These are phyloP conservation scores for Alitta virens DNA, from an alignment of 2,888 invertebrate species.

Conservation along the genomic window DNA sequence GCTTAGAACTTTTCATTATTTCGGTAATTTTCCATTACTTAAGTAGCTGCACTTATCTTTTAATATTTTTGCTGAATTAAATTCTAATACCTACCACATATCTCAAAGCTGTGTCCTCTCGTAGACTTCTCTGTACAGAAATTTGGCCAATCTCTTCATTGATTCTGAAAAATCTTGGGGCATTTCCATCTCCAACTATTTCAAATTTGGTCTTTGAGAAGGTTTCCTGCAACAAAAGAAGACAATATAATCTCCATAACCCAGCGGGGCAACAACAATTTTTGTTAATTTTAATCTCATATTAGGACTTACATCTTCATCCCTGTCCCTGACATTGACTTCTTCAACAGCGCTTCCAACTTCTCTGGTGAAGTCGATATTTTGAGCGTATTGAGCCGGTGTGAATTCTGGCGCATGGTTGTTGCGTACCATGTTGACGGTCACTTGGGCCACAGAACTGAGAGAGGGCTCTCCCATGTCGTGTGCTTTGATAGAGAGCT, in stretches of 20 bases:
- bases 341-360: slow-evolving; percentile 24
- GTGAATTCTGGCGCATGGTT: slow-evolving; percentile 33
- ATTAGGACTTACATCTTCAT: slow-evolving; percentile 31
- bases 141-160: slow-evolving; percentile 25
- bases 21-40: too few relatives aligned
- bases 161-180: slow-evolving; percentile 25
- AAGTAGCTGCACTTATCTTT: too few relatives aligned
- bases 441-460: slow-evolving; percentile 32
- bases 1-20: too few relatives aligned
- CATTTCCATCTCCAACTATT: slow-evolving; percentile 31
- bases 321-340: slow-evolving; percentile 37
- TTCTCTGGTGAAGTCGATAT: slow-evolving; percentile 22
- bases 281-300: neutral
- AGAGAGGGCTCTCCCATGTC: slow-evolving; percentile 35
- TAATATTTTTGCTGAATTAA: neutral
- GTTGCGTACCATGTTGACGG: slow-evolving; percentile 36
- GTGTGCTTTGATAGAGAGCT: slow-evolving; percentile 36
- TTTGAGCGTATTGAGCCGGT: slow-evolving; percentile 15
- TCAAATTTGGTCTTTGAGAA: slow-evolving; percentile 28
- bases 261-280: neutral
- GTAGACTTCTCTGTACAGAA: slow-evolving; percentile 23
- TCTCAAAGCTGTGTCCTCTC: slow-evolving; percentile 26
- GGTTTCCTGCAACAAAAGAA: slow-evolving; percentile 20
- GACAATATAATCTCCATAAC: neutral
- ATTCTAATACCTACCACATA: slow-evolving; percentile 29